Conservation (phyloP, 2,113 vertebrate genomes). For the Gasterosteus nipponicus region DNA sequence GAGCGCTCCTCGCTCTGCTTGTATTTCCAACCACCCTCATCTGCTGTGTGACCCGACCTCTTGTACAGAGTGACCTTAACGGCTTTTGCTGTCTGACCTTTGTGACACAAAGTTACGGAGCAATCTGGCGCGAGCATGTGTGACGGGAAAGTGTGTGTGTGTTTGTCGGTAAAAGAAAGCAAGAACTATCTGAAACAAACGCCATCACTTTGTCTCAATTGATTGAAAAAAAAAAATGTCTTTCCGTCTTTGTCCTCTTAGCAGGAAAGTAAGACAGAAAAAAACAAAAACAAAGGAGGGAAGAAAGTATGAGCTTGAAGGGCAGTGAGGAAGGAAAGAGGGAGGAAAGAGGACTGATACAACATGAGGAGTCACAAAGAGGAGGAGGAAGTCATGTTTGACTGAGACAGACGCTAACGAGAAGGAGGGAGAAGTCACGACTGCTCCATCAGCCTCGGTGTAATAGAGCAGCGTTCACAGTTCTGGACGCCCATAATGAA, state of each 20-base stretch:
- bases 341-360: not conserved
- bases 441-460: constrained; percentile 58
- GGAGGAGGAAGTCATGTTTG: constrained; percentile 7
- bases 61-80: constrained; percentile 2
- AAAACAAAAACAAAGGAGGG: not conserved
- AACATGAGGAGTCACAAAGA: not conserved
- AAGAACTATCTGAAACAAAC: not conserved
- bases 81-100: constrained; percentile 37
- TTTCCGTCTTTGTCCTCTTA: not conserved
- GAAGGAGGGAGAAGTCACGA: constrained; percentile 44
- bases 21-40: not conserved
- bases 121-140: constrained; percentile 8
- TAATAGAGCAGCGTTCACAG: constrained; percentile 53
- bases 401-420: constrained; percentile 8
- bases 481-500: constrained; percentile 63
- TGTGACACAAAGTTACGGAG: constrained; percentile 24
- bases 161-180: not conserved
- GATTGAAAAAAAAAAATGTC: not conserved
- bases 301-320: not conserved
- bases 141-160: not conserved
- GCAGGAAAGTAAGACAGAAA: not conserved
- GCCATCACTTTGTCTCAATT: constrained; percentile 21
- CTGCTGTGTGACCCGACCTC: constrained; percentile 14
- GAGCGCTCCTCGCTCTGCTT: not conserved
- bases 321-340: not conserved